Base-by-base conservation (phyloP, 2,797 vertebrate genomes). In the Phataginus tricuspis region DNA sequence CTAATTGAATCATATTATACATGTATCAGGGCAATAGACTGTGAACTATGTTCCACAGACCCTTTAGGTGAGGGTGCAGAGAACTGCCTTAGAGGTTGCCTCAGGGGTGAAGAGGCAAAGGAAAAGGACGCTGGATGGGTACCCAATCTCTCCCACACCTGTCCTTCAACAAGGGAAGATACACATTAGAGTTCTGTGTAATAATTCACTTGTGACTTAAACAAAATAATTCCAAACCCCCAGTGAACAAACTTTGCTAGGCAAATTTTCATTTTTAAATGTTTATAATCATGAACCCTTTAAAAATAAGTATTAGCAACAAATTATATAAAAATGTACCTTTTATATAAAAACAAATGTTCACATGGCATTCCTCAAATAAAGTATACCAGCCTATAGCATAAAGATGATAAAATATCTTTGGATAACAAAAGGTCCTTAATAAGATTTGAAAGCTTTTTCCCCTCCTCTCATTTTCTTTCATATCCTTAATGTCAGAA, bases 281-380 rank as follows among this genome's bases (percentile, higher is more conserved):
- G 2, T 34, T 71, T 91, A 74, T 75, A 42, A 82, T 39, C 49
- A 64, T 8, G 31, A 88, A 91, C 9, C 0, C 8, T 83, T 95
- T 64, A 79, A 72, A 95, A 75, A 69, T 71, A 94, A 88, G 93
- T 64, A 66, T 45, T 51, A 82, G 27, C 9, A 37, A 71, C 13
- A 94, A 61, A 61, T 80, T 92, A 63, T 82, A 5, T 64, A 72
- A 95, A 74, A 13, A 49, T 21, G 4, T 34, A 4, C 18, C 79
- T 95, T 96, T 89, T 80, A 25, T 9, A 37, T 82, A 63, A 92
- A 92, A 86, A 34, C 55, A 91, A 94, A 78, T 25, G 14, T 23
- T 69, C n/a, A 86, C 7, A 51, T 42, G 91, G 31, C 91, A 57
- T 91, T 83, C 16, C 12, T 55, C 34, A 5, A 80, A 86, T 31